A percentile compares a stretch with the other conserved stretches of the same genome.
Evolutionary conservation across 2,797 vertebrate species (phyloP).

Genomic region (Micromesistius poutassou): DNA sequence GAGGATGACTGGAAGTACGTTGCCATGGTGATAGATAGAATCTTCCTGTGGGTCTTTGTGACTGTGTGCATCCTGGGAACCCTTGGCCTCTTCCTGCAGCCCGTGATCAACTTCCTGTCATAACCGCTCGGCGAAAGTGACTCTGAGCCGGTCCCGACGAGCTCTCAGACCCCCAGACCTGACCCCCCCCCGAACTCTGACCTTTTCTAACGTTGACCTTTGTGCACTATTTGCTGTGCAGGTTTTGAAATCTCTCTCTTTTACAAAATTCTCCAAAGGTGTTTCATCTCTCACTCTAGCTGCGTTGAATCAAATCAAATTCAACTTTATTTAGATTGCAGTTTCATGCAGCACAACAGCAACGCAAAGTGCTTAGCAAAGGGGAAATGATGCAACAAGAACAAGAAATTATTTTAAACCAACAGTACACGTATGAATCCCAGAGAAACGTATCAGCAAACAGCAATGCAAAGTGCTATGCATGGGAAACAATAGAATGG

Average conservation of each 20-base stretch:
- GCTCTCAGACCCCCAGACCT: conserved; percentile 28
- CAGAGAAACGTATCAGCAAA: background rate
- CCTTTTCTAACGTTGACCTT: conserved; percentile 22
- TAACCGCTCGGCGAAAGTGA: conserved; percentile 48
- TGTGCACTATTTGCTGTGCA: conserved; percentile 34
- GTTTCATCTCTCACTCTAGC: background rate
- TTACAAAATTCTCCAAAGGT: conserved; percentile 4
- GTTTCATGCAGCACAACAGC: background rate
- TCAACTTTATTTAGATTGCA: background rate
- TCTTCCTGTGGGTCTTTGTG: conserved; percentile 95
- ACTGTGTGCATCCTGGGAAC: conserved; percentile 89
- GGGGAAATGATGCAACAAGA: background rate
- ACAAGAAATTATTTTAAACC: background rate
- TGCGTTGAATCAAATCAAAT: background rate
- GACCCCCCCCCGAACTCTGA: conserved; percentile 16
- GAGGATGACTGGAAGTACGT: conserved; percentile 96
- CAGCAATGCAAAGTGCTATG: background rate
- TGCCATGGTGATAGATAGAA: conserved; percentile 95
- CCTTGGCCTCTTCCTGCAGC: conserved; percentile 87
- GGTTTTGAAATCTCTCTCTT: conserved; percentile 41
- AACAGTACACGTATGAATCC: background rate
- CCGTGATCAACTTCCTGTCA: conserved; percentile 78
- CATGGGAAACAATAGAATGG: background rate
- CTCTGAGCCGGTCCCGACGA: conserved; percentile 6
- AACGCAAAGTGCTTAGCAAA: background rate